phyloP scores from a whole-genome alignment of 2,113 vertebrate species.

The Australoheros scitulus region DNA sequence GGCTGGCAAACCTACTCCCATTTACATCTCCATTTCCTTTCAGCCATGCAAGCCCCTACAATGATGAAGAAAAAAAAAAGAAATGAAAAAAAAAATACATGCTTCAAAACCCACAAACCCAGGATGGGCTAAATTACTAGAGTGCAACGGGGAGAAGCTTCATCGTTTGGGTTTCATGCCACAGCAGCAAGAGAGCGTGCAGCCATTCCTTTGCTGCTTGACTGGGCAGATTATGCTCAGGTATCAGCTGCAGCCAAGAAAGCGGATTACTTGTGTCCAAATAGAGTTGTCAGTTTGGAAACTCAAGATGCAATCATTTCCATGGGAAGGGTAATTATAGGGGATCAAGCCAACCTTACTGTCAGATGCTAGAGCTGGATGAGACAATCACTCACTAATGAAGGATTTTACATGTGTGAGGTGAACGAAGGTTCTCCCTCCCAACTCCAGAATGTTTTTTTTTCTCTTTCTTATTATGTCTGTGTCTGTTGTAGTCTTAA shows the following conservation, averaged over 20 bases:
- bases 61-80: constrained; percentile 36
- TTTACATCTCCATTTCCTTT: constrained; percentile 68
- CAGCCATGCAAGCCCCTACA: constrained; percentile 48
- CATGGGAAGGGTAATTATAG: constrained; percentile 78
- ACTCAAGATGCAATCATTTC: constrained; percentile 80
- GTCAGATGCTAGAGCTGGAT: constrained; percentile 65
- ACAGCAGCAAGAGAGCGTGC: constrained; percentile 45
- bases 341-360: constrained; percentile 71
- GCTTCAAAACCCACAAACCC: constrained; percentile 64
- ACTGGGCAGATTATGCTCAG: constrained; percentile 81
- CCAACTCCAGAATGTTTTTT: constrained; percentile 17
- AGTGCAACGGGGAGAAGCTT: constrained; percentile 52
- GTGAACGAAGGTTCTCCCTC: constrained; percentile 62
- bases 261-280: constrained; percentile 82
- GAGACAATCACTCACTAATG: constrained; percentile 78
- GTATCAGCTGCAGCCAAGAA: constrained; percentile 78
- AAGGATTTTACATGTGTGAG: constrained; percentile 77
- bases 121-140: constrained; percentile 72
- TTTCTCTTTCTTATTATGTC: constrained; percentile 4
- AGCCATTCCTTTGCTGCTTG: constrained; percentile 69
- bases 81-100: constrained; percentile 28
- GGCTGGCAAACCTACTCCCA: constrained; percentile 42
- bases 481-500: neutral
- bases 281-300: constrained; percentile 83
- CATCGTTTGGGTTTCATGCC: constrained; percentile 60